Base-by-base conservation (phyloP, 2,888 invertebrate species). In the Linyphia triangularis region DNA sequence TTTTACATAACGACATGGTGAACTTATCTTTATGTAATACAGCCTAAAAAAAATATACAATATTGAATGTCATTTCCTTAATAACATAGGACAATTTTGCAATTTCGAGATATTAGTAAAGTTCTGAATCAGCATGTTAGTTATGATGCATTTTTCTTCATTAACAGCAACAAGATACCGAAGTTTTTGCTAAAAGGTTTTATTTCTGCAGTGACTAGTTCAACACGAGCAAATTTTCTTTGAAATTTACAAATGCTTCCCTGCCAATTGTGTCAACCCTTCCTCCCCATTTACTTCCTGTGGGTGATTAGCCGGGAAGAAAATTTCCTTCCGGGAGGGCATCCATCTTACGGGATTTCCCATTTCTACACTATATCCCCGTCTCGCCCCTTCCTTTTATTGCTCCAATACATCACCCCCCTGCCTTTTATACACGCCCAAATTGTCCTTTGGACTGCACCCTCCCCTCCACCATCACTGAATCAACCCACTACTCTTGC, bases 381-480 rank as follows among this genome's bases (percentile, higher is more conserved):
- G 65, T 70, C 65, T 40, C 61, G 24, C 63, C 63, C 77, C 69
- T 69, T 70, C 30, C 81, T 86, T n/a, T 86, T 86, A 86, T 86
- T 81, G 81, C 73, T 37, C 24, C 26, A 33, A 81, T 86, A 51
- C 86, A 73, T 81, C 73, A 81, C 40, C 26, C 51, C 63, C 57
- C 43, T 51, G 43, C 22, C 59, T 13, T n/a, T 28, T n/a, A 0
- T n/a, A 9, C 63, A 51, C 51, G 9, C 26, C 33, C 24, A 33
- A 63, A 37, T 37, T 30, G 63, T n/a, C 57, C 19, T 33, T 61
- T 78, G 70, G 69, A n/a, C n/a, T n/a, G n/a, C n/a, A 61, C 40
- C 61, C 26, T 51, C 83, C 73, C 37, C 33, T 24, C 63, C 24
- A 5, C 33, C 51, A 26, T 33, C 33, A 6, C 9, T n/a, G n/a